Conservation (phyloP, 2,113 vertebrate species). For the Elachura formosa region DNA sequence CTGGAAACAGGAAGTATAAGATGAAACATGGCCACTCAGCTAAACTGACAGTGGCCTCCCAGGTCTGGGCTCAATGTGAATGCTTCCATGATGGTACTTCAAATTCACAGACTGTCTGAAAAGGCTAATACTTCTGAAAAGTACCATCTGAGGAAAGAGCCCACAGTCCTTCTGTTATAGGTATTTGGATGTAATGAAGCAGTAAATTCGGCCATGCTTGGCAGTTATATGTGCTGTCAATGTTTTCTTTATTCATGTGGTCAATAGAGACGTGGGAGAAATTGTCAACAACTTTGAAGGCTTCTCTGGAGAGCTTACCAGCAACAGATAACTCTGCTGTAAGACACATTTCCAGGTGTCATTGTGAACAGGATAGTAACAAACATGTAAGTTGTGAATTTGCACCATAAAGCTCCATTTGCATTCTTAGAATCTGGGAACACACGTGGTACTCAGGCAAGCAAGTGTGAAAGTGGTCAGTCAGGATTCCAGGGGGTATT, state of each 20-base stretch:
- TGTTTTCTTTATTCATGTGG: conserved; percentile 65
- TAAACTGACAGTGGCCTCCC: background rate
- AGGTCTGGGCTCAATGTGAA: background rate
- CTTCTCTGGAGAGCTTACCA: conserved; percentile 78
- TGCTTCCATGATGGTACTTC: background rate
- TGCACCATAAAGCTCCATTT: background rate
- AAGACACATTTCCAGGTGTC: background rate
- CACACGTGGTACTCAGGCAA: background rate
- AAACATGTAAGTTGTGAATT: background rate
- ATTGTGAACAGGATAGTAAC: background rate
- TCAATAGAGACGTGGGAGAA: conserved; percentile 71
- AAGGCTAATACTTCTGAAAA: background rate
- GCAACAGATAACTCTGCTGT: conserved; percentile 80
- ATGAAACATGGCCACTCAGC: background rate
- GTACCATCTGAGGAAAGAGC: background rate
- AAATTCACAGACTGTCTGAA: background rate
- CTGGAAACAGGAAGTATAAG: background rate
- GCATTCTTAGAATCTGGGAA: background rate
- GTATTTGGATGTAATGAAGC: background rate
- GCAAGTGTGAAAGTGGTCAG: background rate
- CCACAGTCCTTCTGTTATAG: background rate
- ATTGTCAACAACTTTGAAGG: conserved; percentile 75
- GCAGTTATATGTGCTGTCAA: conserved; percentile 75
- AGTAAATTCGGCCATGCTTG: background rate
- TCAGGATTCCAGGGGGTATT: background rate